Percentiles rank a stretch among this genome's conserved stretches.
Conservation (phyloP, 2,797 vertebrate species). For the Triplophysa yarkandensis region DNA sequence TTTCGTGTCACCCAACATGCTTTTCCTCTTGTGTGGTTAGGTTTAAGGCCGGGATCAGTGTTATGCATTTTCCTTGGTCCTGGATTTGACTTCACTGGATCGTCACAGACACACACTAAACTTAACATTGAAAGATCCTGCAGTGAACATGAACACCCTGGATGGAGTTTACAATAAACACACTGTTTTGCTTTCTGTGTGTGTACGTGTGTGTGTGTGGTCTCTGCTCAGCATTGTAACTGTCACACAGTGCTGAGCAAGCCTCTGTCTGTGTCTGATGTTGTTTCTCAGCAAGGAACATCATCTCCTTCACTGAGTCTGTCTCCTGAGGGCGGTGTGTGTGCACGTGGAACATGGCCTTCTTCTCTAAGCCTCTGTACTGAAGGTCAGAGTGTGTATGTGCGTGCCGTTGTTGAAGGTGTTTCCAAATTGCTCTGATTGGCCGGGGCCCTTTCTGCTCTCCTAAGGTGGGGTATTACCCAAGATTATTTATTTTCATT, state of each 20-base stretch:
- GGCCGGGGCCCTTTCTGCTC: constrained; percentile 80
- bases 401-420: constrained; percentile 55
- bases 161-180: no score
- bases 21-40: no score
- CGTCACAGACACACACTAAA: no score
- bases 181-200: neutral
- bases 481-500: constrained; percentile 99
- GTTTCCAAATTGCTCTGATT: constrained; percentile 78
- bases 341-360: constrained; percentile 33
- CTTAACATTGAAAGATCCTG: no score
- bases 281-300: constrained; percentile 20
- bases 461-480: constrained; percentile 98
- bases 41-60: no score
- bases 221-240: neutral
- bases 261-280: constrained; percentile 2
- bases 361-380: constrained; percentile 60
- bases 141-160: no score
- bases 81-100: no score
- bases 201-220: neutral
- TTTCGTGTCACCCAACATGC: no score
- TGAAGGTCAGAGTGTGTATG: constrained; percentile 89
- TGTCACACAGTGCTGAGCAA: constrained; percentile 2
- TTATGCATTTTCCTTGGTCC: no score
- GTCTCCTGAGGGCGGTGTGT: constrained; percentile 24
- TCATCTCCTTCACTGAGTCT: neutral